phyloP scores from a whole-genome alignment of 2,113 vertebrate genomes.

The Paedocypris sp. region DNA sequence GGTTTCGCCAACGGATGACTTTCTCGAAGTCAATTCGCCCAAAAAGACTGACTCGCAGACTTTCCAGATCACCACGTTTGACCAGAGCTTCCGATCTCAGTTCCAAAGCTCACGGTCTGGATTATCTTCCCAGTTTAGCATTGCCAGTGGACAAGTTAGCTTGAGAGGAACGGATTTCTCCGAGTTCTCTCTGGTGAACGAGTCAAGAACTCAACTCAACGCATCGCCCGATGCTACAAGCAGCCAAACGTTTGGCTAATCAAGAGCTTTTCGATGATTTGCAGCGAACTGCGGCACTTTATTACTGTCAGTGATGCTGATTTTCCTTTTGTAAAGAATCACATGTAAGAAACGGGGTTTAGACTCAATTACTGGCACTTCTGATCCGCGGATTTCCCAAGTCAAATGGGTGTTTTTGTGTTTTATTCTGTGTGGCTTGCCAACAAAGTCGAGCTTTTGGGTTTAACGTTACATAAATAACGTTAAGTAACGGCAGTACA shows the following conservation, averaged over 20 bases:
- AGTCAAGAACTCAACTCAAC: conserved; percentile 88
- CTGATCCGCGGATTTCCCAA: no score
- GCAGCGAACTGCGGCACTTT: conserved; percentile 77
- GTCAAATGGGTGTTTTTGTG: no score
- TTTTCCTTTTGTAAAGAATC: conserved; percentile 19
- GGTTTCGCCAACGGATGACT: conserved; percentile 88
- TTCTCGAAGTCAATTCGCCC: conserved; percentile 87
- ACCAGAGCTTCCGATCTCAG: conserved; percentile 90
- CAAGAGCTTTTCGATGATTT: conserved; percentile 31
- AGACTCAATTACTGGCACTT: conserved; percentile 3
- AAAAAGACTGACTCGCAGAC: conserved; percentile 91
- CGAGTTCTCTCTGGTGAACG: conserved; percentile 90
- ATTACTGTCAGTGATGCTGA: conserved; percentile 65
- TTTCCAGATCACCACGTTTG: conserved; percentile 91
- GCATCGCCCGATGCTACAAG: conserved; percentile 90
- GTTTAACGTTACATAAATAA: no score
- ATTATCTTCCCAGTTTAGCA: conserved; percentile 82
- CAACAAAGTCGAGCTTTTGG: no score
- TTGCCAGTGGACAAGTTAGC: conserved; percentile 92
- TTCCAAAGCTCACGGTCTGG: conserved; percentile 81
- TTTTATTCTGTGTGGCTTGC: no score
- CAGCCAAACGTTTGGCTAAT: conserved; percentile 88
- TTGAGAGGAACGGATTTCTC: conserved; percentile 88
- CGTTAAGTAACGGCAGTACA: no score
- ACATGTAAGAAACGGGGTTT: background rate